These are phyloP conservation scores for Babylonia areolata DNA, from an alignment of 1,140 invertebrate genomes.

Conservation along the genomic window DNA sequence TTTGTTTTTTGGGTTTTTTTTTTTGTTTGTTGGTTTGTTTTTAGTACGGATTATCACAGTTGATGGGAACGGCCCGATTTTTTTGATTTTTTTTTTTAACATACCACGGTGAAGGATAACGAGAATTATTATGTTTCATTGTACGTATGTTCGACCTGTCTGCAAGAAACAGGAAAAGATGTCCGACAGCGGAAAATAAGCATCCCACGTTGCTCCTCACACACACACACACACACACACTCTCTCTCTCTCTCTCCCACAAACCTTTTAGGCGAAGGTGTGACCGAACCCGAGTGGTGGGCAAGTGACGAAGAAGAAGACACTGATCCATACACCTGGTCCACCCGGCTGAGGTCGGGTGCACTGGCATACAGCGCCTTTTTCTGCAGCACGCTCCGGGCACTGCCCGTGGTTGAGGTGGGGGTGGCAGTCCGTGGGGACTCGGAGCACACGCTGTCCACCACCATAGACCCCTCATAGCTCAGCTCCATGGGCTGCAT, in stretches of 20 bases:
- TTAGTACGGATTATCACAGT: no score
- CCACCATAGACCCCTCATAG: background rate
- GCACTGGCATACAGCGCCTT: slow-evolving; percentile 59
- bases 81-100: no score
- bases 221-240: background rate
- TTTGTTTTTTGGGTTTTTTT: no score
- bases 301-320: background rate
- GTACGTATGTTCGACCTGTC: no score
- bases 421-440: slow-evolving; percentile 45
- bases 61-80: no score
- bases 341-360: slow-evolving; percentile 61
- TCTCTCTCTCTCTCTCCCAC: slow-evolving; percentile 5
- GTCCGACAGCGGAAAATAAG: no score
- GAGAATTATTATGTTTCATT: no score
- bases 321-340: slow-evolving; percentile 59
- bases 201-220: background rate
- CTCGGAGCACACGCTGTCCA: background rate
- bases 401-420: slow-evolving; percentile 47
- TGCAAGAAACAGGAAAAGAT: no score
- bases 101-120: no score
- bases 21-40: no score
- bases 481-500: background rate
- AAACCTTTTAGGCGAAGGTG: background rate
- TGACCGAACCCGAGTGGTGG: background rate
- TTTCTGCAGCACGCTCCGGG: slow-evolving; percentile 48